Conservation (phyloP, 2,888 invertebrate genomes). For the Uropetala carovei region DNA sequence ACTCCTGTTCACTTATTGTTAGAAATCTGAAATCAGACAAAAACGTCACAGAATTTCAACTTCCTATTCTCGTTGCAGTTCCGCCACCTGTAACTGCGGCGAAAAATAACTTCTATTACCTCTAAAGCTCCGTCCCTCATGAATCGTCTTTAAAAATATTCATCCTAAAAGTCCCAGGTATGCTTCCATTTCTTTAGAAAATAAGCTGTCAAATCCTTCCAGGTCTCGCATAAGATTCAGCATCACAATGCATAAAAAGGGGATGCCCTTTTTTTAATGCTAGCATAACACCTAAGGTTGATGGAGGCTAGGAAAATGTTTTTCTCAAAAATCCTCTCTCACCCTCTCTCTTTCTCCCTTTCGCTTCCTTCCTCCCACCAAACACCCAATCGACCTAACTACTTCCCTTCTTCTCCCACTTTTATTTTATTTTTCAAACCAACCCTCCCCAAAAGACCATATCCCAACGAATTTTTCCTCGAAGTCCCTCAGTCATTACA, state of each 20-base stretch:
- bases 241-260: neutral
- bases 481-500: constrained; percentile 27
- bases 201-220: constrained; percentile 5
- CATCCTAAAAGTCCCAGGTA: neutral
- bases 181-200: neutral
- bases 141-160: too few species aligned
- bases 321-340: neutral
- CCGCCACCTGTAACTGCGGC: too few species aligned
- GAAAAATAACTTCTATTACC: too few species aligned
- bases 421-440: too few species aligned
- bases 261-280: neutral
- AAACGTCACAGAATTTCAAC: too few species aligned
- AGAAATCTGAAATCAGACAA: too few species aligned
- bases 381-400: neutral
- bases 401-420: neutral
- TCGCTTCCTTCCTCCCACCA: neutral
- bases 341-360: too few species aligned
- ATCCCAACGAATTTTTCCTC: constrained; percentile 37
- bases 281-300: neutral
- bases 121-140: too few species aligned
- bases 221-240: neutral
- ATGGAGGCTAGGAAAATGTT: neutral
- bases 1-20: too few species aligned
- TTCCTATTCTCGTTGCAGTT: too few species aligned
- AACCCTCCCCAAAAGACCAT: neutral